A percentile compares a stretch with the other conserved stretches of the same genome.
These are phyloP conservation scores for Syngnathus rostellatus DNA, from an alignment of 2,797 vertebrate species.

Conservation along the genomic window DNA sequence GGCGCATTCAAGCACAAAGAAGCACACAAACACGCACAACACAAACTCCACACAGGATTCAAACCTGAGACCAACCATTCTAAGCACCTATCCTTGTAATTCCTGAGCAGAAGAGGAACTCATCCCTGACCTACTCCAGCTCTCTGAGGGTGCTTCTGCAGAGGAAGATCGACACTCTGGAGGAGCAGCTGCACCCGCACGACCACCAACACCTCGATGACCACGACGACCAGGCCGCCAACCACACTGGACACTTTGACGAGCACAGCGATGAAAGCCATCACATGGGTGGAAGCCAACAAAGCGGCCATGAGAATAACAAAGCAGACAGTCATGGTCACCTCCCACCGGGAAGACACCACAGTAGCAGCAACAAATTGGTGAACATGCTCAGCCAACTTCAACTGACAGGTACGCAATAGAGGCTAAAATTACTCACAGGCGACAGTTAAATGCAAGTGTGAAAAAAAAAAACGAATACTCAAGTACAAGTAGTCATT, in stretches of 20 bases:
- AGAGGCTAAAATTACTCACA: not conserved
- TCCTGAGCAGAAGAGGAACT: constrained; percentile 66
- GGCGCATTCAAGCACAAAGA: constrained; percentile 18
- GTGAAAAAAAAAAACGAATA: no score
- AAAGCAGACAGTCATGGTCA: constrained; percentile 49
- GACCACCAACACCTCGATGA: constrained; percentile 32
- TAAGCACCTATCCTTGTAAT: constrained; percentile 1
- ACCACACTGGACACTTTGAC: constrained; percentile 11
- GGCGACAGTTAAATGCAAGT: no score
- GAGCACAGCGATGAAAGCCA: constrained; percentile 8
- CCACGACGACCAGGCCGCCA: constrained; percentile 2
- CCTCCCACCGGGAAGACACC: constrained; percentile 31
- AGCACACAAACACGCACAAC: constrained; percentile 5
- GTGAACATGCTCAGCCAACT: constrained; percentile 65
- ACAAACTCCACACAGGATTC: not conserved
- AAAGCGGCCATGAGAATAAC: constrained; percentile 33
- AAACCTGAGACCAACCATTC: not conserved
- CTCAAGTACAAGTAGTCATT: no score
- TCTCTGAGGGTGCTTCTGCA: constrained; percentile 76
- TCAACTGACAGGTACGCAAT: constrained; percentile 47
- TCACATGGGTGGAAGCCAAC: constrained; percentile 4
- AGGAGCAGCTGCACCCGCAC: constrained; percentile 68
- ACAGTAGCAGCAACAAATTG: constrained; percentile 59
- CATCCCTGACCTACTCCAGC: constrained; percentile 68
- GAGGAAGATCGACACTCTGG: constrained; percentile 73